A percentile compares a stretch with the other conserved stretches of the same genome.
phyloP scores from a whole-genome alignment of 1,140 invertebrate species.

The Cydia splendana region DNA sequence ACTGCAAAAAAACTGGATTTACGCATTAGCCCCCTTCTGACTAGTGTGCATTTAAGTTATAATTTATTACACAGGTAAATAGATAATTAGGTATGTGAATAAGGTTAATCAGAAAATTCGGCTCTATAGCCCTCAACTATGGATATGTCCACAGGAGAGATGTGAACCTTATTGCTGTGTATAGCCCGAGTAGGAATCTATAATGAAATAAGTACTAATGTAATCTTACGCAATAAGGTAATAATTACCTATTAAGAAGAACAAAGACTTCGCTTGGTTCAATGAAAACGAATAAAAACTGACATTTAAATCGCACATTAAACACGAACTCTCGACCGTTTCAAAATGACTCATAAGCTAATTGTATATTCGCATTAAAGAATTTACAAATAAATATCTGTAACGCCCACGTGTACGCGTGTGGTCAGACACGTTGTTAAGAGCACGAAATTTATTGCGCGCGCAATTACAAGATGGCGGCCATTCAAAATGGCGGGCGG shows the following conservation, averaged over 20 bases:
- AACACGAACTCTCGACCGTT: background rate
- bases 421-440: conserved; percentile 54
- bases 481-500: conserved; percentile 50
- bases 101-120: too few relatives aligned
- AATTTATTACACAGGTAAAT: too few relatives aligned
- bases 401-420: conserved; percentile 55
- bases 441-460: conserved; percentile 57
- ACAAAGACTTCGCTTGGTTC: background rate
- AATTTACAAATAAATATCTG: conserved; percentile 45
- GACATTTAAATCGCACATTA: background rate
- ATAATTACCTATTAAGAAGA: background rate
- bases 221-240: background rate
- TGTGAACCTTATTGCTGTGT: too few relatives aligned
- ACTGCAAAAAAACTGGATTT: too few relatives aligned
- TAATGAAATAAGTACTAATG: background rate
- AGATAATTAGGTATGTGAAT: too few relatives aligned
- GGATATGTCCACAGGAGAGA: too few relatives aligned
- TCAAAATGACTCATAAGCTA: conserved; percentile 35
- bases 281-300: background rate
- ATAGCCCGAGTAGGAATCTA: too few relatives aligned
- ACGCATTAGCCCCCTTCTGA: too few relatives aligned
- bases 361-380: conserved; percentile 35
- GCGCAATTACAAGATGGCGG: conserved; percentile 57
- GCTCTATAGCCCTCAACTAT: too few relatives aligned
- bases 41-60: too few relatives aligned